Percentiles rank a stretch among this genome's conserved stretches.
Conservation (phyloP, 2,888 invertebrate species). For the Drosophila merina region DNA sequence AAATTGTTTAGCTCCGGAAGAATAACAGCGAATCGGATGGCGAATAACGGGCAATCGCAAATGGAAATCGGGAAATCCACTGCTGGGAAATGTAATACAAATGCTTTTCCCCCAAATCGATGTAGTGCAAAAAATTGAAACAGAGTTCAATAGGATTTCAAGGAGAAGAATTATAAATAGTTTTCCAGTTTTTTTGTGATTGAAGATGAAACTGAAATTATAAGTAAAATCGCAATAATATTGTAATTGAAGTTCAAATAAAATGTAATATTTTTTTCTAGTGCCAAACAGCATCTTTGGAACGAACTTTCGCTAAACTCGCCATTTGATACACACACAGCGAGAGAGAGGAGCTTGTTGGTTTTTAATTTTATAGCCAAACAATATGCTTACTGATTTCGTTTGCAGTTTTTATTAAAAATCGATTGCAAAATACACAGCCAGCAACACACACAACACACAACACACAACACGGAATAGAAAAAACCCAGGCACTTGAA, state of each 20-base stretch:
- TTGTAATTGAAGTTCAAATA: too few relatives aligned
- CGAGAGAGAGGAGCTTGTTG: conserved; percentile 49
- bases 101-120: conserved; percentile 11
- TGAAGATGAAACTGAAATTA: too few relatives aligned
- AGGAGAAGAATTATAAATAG: neutral
- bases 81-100: conserved; percentile 37
- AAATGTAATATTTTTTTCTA: neutral
- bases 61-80: conserved; percentile 42
- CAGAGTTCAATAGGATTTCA: too few relatives aligned
- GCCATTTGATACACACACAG: conserved; percentile 9
- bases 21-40: conserved; percentile 23
- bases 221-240: too few relatives aligned
- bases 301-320: conserved; percentile 14
- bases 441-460: neutral
- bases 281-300: conserved; percentile 7
- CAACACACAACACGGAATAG: conserved; percentile 10
- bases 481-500: conserved; percentile 27
- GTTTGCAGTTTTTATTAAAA: conserved; percentile 65
- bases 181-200: too few relatives aligned
- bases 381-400: conserved; percentile 65
- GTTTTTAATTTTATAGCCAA: conserved; percentile 75
- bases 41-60: conserved; percentile 33
- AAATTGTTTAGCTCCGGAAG: conserved; percentile 47
- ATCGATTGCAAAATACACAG: conserved; percentile 46
- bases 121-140: conserved; percentile 3